phyloP scores from a whole-genome alignment of 2,797 vertebrate genomes.

The Ceyx erithaca region DNA sequence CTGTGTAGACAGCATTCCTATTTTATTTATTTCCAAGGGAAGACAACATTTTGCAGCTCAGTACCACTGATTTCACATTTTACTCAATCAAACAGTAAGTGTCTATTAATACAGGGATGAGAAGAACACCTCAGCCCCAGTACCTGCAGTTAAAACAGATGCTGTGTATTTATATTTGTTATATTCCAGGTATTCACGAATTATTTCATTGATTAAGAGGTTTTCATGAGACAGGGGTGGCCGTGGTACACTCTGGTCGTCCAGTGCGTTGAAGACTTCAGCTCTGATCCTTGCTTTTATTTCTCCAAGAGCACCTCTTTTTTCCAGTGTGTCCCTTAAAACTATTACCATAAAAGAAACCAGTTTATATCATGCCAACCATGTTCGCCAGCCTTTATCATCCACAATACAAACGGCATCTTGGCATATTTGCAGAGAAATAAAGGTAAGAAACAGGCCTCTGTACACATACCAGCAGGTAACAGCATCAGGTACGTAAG shows the following conservation, averaged over 20 bases:
- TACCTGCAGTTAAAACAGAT: constrained; percentile 91
- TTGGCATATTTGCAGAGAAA: rapidly evolving
- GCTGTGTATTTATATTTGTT: constrained; percentile 90
- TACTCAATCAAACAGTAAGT: background rate
- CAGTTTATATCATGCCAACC: background rate
- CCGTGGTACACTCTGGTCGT: constrained; percentile 84
- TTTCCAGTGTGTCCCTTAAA: constrained; percentile 90
- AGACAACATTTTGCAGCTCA: background rate
- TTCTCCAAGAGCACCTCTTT: constrained; percentile 87
- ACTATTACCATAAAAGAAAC: constrained; percentile 75
- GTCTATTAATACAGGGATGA: background rate
- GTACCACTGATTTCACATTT: background rate
- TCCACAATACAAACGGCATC: rapidly evolving
- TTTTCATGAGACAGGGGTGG: constrained; percentile 89
- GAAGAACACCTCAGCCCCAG: background rate
- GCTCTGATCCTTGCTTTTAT: constrained; percentile 92
- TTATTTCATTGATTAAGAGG: constrained; percentile 93
- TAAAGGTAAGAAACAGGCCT: background rate
- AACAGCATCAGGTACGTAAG: rapidly evolving
- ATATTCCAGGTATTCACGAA: constrained; percentile 94
- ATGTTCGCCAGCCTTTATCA: background rate
- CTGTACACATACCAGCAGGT: rapidly evolving
- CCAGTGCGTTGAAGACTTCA: constrained; percentile 91
- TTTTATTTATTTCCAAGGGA: background rate
- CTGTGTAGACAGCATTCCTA: background rate